Base-by-base conservation (phyloP, 2,888 invertebrate species). In the Harpagoxenus sublaevis region DNA sequence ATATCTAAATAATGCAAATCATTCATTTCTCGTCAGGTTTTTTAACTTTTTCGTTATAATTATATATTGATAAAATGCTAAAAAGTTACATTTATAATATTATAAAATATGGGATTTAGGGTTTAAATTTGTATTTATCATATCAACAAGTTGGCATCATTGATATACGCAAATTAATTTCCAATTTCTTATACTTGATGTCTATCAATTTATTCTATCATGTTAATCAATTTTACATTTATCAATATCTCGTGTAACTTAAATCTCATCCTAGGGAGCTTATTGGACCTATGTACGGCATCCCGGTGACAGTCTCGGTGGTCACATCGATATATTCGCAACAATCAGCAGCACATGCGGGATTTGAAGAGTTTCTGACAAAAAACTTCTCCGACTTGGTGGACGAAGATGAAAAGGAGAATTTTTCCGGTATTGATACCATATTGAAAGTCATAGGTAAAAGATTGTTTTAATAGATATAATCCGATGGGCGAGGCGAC, bases 301-400 rank as follows among this genome's bases (percentile, higher is more conserved):
- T 94, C 2, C 45, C 75, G 3, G 90, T 86, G 3, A 91, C 93
- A 2, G 70, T 89, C 0, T 93, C 94, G 0, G 45, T 84, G 0
- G 94, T 94, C 63, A 91, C 93, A 0, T 92, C 92, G 0, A 51
- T 84, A 6, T 85, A 87, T 0, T 89, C 94, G 0, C 92, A 92
- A 81, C 91, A 89, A 55, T 39, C 88, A n/a, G 93, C 93, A 0
- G 84, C 45, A 1, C 86, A 90, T 45, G 90, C 84, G 15, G 94
- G 92, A 23, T 93, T 90, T 82, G 88, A 92, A 42, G 74, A 85
- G 0, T 35, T 91, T 1, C 0, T 87, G 0, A 84, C 85, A 39
- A 75, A 60, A 78, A 73, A 90, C 8, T 93, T 89, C 77, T 75
- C 53, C 0, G 85, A 91, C 5, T 28, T 91, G 1, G n/a, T 85